phyloP scores from a whole-genome alignment of 2,888 invertebrate genomes.

The Cephus sareptanus region DNA sequence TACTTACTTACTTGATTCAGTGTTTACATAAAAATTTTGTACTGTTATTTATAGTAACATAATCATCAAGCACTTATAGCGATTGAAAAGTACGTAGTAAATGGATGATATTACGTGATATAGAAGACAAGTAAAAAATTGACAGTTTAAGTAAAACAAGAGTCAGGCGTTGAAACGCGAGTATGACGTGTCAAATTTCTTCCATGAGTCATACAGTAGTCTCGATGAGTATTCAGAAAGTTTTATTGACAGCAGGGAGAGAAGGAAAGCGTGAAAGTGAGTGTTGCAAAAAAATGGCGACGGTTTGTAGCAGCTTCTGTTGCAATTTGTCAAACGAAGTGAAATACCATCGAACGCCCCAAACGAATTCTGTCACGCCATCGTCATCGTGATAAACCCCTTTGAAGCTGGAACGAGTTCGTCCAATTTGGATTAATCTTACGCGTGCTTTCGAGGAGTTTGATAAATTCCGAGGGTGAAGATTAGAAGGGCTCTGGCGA shows the following conservation, averaged over 20 bases:
- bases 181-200: no score
- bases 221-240: no score
- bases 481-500: background rate
- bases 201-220: no score
- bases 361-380: background rate
- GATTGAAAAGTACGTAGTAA: no score
- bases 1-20: no score
- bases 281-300: background rate
- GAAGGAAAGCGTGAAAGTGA: no score
- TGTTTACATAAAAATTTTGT: background rate
- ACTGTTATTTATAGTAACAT: no score
- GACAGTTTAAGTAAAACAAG: no score
- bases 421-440: slow-evolving; percentile 28
- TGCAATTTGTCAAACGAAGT: background rate
- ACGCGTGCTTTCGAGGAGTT: slow-evolving; percentile 16
- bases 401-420: slow-evolving; percentile 16
- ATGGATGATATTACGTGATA: no score
- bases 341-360: background rate
- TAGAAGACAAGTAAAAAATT: background rate
- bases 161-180: no score
- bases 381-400: background rate
- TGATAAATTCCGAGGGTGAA: background rate
- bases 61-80: background rate
- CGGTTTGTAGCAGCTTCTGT: background rate
- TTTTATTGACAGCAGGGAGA: no score